phyloP scores from a whole-genome alignment of 64 coral and sea anemone genomes.

The Pocillopora damicornis region DNA sequence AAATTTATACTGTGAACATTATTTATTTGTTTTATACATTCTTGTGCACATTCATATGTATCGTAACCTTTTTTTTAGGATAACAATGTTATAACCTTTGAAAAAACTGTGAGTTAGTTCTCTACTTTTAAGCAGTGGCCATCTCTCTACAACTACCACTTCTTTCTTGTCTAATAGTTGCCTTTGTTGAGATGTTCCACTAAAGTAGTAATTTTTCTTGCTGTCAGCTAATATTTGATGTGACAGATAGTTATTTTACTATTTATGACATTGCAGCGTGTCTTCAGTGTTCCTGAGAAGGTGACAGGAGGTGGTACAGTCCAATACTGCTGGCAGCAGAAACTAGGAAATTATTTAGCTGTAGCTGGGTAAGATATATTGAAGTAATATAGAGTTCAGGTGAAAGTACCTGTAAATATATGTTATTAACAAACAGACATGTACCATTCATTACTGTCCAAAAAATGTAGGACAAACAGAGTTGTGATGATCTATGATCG shows the following conservation, averaged over 20 bases:
- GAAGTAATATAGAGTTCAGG: too few species aligned
- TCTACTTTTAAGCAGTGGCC: too few species aligned
- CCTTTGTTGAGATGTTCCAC: too few species aligned
- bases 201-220: too few species aligned
- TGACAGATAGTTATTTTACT: not conserved
- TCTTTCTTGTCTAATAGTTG: too few species aligned
- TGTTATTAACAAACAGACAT: not conserved
- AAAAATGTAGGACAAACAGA: conserved; percentile 66
- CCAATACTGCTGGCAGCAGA: conserved; percentile 87
- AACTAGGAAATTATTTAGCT: conserved; percentile 92
- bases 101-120: too few species aligned
- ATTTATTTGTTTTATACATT: too few species aligned
- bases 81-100: too few species aligned
- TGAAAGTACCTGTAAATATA: not conserved
- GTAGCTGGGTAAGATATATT: conserved; percentile 71
- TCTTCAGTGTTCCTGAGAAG: conserved; percentile 93
- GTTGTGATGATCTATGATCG: conserved; percentile 92
- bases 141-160: too few species aligned
- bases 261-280: conserved; percentile 52
- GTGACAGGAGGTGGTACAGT: conserved; percentile 84
- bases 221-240: not conserved
- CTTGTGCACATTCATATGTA: too few species aligned
- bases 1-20: too few species aligned
- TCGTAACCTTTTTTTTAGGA: too few species aligned
- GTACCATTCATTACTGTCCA: not conserved